phyloP scores from a whole-genome alignment of 2,113 vertebrate species.

The Puma concolor region DNA sequence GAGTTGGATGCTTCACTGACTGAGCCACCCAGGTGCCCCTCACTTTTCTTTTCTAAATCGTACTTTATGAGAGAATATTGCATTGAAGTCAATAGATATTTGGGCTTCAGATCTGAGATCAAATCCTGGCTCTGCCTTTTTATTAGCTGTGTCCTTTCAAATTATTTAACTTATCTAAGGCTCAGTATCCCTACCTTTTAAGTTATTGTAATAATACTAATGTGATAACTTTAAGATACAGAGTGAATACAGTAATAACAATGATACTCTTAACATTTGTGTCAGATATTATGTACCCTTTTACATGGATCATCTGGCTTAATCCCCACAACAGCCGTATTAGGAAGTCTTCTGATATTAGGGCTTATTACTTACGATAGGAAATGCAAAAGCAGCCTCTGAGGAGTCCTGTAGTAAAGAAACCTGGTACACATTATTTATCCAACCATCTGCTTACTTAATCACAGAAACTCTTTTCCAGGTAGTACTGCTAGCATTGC shows the following conservation, averaged over 20 bases:
- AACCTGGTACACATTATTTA: neutral
- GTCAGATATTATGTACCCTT: neutral
- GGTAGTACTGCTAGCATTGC: neutral
- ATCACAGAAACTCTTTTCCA: slow-evolving; percentile 25
- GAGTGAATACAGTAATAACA: neutral
- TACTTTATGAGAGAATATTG: neutral
- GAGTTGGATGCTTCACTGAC: no score
- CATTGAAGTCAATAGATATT: slow-evolving; percentile 12
- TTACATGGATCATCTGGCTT: neutral
- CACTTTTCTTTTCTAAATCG: neutral
- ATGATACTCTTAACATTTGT: neutral
- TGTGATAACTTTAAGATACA: neutral
- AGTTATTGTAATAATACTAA: neutral
- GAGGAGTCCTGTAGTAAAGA: neutral
- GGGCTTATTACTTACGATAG: neutral
- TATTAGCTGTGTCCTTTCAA: neutral
- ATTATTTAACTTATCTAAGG: neutral
- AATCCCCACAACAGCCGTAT: neutral
- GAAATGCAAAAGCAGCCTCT: neutral
- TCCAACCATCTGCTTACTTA: neutral
- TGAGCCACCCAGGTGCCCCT: no score
- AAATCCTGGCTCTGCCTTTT: slow-evolving; percentile 9
- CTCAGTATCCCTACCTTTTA: neutral
- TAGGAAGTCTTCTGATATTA: neutral
- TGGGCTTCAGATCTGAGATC: neutral